These are phyloP conservation scores for Argyresthia goedartella DNA, from an alignment of 2,888 invertebrate species.

Conservation along the genomic window DNA sequence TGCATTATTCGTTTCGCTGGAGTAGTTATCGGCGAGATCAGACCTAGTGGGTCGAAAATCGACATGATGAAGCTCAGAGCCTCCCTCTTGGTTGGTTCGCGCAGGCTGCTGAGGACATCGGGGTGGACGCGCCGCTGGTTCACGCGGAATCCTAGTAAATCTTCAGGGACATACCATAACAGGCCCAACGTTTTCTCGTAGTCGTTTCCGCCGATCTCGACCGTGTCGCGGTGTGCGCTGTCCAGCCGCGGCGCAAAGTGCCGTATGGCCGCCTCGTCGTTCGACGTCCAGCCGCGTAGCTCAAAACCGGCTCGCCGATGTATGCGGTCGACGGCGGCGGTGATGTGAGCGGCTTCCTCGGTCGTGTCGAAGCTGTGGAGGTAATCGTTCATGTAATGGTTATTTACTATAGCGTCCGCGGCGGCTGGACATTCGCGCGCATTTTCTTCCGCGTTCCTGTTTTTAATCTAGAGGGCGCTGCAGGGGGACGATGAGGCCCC, in stretches of 20 bases:
- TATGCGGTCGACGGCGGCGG: slow-evolving; percentile 3
- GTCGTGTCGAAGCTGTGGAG: slow-evolving; percentile 16
- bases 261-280: not conserved
- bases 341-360: slow-evolving; percentile 11
- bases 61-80: slow-evolving; percentile 7
- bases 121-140: slow-evolving; percentile 4
- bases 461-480: slow-evolving; percentile 17
- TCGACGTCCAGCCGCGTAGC: slow-evolving; percentile 6
- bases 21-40: slow-evolving; percentile 10
- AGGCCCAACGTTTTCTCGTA: slow-evolving; percentile 11
- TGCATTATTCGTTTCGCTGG: slow-evolving; percentile 12
- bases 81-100: slow-evolving; percentile 11
- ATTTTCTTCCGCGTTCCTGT: slow-evolving; percentile 16
- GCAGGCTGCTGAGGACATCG: not conserved
- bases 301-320: slow-evolving; percentile 7
- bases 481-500: slow-evolving; percentile 18
- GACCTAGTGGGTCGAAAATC: slow-evolving; percentile 13
- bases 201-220: not conserved
- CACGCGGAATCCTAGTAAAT: slow-evolving; percentile 8
- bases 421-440: slow-evolving; percentile 1
- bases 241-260: not conserved
- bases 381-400: slow-evolving; percentile 13
- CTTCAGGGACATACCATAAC: slow-evolving; percentile 7
- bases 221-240: not conserved
- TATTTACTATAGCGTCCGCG: not conserved